Conservation (phyloP, 2,113 vertebrate species). For the Hemiprocne comata region DNA sequence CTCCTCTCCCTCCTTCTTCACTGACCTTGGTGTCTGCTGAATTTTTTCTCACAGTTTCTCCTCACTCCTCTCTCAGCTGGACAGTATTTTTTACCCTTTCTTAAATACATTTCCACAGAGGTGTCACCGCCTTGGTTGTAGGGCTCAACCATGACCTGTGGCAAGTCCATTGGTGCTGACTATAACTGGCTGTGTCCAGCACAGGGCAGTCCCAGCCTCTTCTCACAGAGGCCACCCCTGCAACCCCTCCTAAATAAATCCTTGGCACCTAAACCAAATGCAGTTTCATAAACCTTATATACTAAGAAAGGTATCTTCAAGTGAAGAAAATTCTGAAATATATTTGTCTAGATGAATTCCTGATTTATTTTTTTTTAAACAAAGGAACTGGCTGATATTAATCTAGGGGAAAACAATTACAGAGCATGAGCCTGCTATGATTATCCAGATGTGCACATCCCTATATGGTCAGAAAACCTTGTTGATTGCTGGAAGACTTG, state of each 20-base stretch:
- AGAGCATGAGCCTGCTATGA: neutral
- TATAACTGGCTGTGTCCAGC: neutral
- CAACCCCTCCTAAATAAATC: neutral
- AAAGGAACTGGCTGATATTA: neutral
- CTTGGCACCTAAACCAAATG: neutral
- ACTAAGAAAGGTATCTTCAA: neutral
- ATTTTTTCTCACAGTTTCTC: neutral
- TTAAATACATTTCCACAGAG: neutral
- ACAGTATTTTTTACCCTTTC: neutral
- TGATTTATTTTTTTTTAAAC: neutral
- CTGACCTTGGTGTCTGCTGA: accelerated
- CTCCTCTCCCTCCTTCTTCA: neutral
- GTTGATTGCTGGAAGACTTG: neutral
- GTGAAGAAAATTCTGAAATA: neutral
- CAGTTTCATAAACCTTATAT: neutral
- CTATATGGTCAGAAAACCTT: neutral
- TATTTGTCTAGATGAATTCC: neutral
- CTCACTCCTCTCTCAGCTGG: neutral
- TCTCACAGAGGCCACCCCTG: neutral
- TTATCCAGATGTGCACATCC: neutral
- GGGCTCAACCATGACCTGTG: neutral
- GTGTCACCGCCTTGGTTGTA: no score
- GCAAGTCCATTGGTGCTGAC: accelerated
- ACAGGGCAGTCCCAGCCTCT: accelerated
- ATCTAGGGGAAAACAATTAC: neutral